phyloP scores from a whole-genome alignment of 2,113 vertebrate species.

The Rhinopomastus cyanomelas region DNA sequence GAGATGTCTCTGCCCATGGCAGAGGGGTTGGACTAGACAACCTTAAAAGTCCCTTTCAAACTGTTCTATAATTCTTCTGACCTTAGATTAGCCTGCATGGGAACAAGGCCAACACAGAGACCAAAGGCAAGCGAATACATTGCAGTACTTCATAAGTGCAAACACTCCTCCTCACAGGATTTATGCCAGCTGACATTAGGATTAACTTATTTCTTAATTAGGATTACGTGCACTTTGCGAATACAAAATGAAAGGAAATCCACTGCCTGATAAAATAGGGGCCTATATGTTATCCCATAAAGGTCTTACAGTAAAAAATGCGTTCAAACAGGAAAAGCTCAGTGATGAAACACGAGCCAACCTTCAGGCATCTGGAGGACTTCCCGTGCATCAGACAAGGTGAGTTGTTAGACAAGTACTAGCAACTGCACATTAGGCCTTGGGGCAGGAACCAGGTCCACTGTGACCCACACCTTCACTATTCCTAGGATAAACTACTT shows the following conservation, averaged over 20 bases:
- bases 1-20: background rate
- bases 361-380: background rate
- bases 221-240: slow-evolving; percentile 31
- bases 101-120: background rate
- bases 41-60: background rate
- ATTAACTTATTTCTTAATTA: slow-evolving; percentile 65
- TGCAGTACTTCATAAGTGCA: background rate
- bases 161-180: slow-evolving; percentile 32
- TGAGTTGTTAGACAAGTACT: background rate
- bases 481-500: background rate
- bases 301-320: background rate
- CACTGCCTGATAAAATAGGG: slow-evolving; percentile 4
- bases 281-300: background rate
- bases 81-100: background rate
- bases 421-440: background rate
- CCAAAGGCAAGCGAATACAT: background rate
- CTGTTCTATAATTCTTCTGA: background rate
- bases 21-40: background rate
- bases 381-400: background rate
- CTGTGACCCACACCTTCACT: background rate
- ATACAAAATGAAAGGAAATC: slow-evolving; percentile 31
- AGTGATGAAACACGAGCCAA: background rate
- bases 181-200: slow-evolving; percentile 55
- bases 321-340: background rate
- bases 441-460: background rate